A percentile compares a stretch with the other conserved stretches of the same genome.
Evolutionary conservation across 2,113 vertebrate genomes (phyloP).

Genomic region (Crotalus viridis): DNA sequence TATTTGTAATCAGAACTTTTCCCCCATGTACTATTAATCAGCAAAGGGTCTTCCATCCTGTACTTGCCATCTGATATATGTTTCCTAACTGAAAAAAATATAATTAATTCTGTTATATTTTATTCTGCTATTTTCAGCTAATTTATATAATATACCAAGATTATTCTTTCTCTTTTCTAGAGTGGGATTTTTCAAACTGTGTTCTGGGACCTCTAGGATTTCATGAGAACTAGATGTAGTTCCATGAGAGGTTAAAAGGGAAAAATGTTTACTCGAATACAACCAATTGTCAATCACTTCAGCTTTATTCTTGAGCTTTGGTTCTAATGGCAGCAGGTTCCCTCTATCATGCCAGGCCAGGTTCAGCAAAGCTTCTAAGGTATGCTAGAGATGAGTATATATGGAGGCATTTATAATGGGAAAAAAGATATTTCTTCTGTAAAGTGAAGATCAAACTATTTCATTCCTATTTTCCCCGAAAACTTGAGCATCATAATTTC

Average conservation of each 20-base stretch:
- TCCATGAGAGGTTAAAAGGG: neutral
- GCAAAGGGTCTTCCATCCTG: neutral
- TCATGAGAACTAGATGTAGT: neutral
- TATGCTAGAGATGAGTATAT: conserved; percentile 24
- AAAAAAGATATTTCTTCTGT: neutral
- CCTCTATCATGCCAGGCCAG: conserved; percentile 41
- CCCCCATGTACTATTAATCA: neutral
- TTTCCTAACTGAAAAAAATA: neutral
- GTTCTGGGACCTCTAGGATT: neutral
- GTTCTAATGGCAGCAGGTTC: conserved; percentile 53
- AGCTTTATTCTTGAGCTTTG: neutral
- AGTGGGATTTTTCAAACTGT: neutral
- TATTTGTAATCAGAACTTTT: neutral
- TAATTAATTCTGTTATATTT: neutral
- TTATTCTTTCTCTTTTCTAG: neutral
- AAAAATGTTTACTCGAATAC: neutral
- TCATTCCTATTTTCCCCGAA: neutral
- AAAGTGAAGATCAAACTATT: neutral
- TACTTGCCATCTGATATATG: neutral
- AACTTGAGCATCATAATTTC: neutral
- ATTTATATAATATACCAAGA: neutral
- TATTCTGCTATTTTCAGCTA: neutral
- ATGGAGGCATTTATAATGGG: conserved; percentile 28
- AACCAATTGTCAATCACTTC: neutral
- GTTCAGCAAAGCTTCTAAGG: conserved; percentile 47